Percentiles rank a stretch among this genome's conserved stretches.
These are phyloP conservation scores for Ariolimax columbianus DNA, from an alignment of 2,888 invertebrate species.

Conservation along the genomic window DNA sequence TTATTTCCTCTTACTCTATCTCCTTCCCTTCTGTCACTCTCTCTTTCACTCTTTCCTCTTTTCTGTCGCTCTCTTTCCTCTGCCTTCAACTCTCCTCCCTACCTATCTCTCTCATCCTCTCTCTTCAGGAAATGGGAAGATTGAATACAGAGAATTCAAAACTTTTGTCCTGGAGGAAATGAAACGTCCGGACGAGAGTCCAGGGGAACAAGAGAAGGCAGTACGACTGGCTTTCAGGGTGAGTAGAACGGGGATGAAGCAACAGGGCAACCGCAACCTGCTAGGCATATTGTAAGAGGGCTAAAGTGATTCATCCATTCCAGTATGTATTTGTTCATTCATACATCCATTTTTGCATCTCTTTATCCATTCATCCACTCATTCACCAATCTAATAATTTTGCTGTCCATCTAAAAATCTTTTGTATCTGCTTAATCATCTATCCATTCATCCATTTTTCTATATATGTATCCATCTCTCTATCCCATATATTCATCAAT, in stretches of 20 bases:
- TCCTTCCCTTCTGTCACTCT: background rate
- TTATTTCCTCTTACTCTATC: too few species aligned
- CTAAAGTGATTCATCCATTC: too few species aligned
- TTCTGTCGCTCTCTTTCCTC: background rate
- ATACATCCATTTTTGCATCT: background rate
- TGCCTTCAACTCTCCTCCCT: background rate
- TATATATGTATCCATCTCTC: background rate
- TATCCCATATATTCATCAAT: too few species aligned
- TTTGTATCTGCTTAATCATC: background rate
- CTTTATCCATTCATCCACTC: background rate
- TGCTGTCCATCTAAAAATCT: background rate
- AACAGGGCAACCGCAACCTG: too few species aligned
- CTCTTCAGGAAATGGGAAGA: constrained; percentile 65
- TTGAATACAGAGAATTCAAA: constrained; percentile 70
- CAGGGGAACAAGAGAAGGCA: constrained; percentile 60
- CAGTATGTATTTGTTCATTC: too few species aligned
- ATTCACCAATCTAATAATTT: background rate
- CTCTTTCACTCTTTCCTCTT: background rate
- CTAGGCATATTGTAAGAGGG: too few species aligned
- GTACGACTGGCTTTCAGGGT: constrained; percentile 63
- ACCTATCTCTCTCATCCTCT: background rate
- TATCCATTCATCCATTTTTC: background rate
- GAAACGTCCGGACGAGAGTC: constrained; percentile 58
- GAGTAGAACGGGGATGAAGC: background rate
- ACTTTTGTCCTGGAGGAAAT: constrained; percentile 68